Conservation (phyloP, 2,888 invertebrate genomes). For the Habrosyne pyritoides region DNA sequence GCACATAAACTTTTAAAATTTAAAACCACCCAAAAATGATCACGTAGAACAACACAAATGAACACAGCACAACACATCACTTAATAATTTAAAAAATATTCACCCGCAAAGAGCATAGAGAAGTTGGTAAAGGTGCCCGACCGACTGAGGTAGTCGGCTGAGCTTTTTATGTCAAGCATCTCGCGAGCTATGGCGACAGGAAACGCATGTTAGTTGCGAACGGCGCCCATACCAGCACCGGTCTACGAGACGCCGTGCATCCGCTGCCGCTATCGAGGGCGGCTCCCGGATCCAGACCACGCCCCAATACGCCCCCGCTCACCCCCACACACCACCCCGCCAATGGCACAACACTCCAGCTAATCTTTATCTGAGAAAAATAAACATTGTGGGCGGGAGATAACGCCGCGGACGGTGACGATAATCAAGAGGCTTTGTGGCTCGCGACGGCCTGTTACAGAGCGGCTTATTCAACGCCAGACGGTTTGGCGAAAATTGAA, state of each 20-base stretch:
- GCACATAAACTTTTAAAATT: neutral
- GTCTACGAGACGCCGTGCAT: constrained; percentile 18
- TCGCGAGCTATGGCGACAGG: constrained; percentile 48
- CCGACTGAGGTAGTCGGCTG: constrained; percentile 95
- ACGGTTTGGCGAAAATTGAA: constrained; percentile 75
- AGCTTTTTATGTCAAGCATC: constrained; percentile 96
- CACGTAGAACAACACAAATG: constrained; percentile 31
- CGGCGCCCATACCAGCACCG: constrained; percentile 40
- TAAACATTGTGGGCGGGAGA: constrained; percentile 81
- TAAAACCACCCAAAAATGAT: constrained; percentile 13
- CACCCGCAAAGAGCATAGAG: constrained; percentile 97
- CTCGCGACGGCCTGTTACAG: constrained; percentile 69
- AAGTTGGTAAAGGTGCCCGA: constrained; percentile 96
- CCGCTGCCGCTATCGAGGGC: constrained; percentile 35
- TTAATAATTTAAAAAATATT: constrained; percentile 64
- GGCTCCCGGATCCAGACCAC: constrained; percentile 44
- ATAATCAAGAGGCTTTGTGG: constrained; percentile 80
- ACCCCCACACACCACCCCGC: constrained; percentile 61
- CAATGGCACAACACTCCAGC: constrained; percentile 76
- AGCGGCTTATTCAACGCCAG: constrained; percentile 61
- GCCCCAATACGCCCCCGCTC: constrained; percentile 55
- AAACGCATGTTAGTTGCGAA: constrained; percentile 58
- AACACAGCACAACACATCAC: constrained; percentile 55
- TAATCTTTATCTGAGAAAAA: constrained; percentile 83
- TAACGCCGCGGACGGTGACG: constrained; percentile 68